phyloP scores from a whole-genome alignment of 37 sponge, comb jelly and placozoan species.

The Aplysina aerophoba region DNA sequence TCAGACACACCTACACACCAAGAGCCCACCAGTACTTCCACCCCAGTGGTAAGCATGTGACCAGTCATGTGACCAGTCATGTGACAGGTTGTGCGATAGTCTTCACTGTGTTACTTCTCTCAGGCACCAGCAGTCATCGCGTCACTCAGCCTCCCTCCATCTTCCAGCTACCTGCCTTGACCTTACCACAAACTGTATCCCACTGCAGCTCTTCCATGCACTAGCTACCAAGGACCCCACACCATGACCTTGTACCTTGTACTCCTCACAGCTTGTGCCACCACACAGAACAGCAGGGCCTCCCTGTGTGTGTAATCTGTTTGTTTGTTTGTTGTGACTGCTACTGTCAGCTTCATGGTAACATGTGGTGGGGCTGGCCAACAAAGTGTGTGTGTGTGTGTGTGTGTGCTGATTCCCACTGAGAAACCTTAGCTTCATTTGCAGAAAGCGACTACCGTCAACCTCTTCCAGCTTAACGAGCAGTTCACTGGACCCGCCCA shows the following conservation, averaged over 20 bases:
- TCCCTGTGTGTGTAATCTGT: too few relatives aligned
- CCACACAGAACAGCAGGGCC: too few relatives aligned
- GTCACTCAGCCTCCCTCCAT: slow-evolving; percentile 81
- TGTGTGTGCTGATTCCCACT: too few relatives aligned
- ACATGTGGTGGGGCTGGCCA: too few relatives aligned
- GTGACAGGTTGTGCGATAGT: neutral
- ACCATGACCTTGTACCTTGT: too few relatives aligned
- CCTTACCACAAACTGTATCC: slow-evolving; percentile 25
- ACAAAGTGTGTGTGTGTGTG: too few relatives aligned
- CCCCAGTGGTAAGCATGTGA: slow-evolving; percentile 61
- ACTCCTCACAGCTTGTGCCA: too few relatives aligned
- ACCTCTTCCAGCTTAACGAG: slow-evolving; percentile 70
- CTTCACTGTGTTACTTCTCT: neutral
- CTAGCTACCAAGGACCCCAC: too few relatives aligned
- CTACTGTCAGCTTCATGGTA: too few relatives aligned
- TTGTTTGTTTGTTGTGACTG: too few relatives aligned
- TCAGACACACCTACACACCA: slow-evolving; percentile 65
- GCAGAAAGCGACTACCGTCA: slow-evolving; percentile 47
- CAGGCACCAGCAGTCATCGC: slow-evolving; percentile 33
- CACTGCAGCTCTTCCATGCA: too few relatives aligned
- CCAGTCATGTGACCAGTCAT: neutral
- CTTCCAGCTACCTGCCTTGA: slow-evolving; percentile 62
- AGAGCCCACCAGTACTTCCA: slow-evolving; percentile 87
- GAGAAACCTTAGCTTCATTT: neutral
- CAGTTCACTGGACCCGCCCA: slow-evolving; percentile 32